Evolutionary conservation across 2,113 vertebrate species (phyloP).

Genomic region (Xiphias gladius): DNA sequence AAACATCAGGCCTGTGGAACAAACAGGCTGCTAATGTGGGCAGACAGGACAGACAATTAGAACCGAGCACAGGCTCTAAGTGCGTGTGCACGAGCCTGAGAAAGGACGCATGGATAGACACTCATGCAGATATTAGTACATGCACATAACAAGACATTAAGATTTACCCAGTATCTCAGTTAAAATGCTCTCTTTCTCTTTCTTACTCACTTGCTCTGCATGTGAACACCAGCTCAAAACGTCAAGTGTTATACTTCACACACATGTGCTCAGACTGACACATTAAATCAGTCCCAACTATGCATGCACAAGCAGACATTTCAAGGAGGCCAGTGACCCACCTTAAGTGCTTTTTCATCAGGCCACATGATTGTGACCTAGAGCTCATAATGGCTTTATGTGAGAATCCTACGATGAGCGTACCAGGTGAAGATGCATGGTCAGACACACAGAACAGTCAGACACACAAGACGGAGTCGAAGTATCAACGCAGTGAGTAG

Average conservation of each 20-base stretch:
- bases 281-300: neutral
- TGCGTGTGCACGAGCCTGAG: constrained; percentile 15
- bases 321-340: constrained; percentile 28
- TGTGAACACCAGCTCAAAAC: neutral
- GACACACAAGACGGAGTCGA: neutral
- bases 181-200: too few species aligned
- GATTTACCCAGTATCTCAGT: neutral
- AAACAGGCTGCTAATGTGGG: constrained; percentile 73
- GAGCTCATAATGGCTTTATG: constrained; percentile 1
- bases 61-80: constrained; percentile 48
- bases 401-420: neutral
- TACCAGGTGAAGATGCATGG: neutral
- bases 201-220: neutral
- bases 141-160: constrained; percentile 3
- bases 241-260: neutral
- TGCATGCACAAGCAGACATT: constrained; percentile 13
- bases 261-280: constrained; percentile 9
- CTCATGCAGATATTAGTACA: constrained; percentile 10
- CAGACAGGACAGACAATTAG: constrained; percentile 75
- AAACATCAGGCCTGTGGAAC: constrained; percentile 72
- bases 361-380: constrained; percentile 37
- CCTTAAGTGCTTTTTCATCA: constrained; percentile 22
- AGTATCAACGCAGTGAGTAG: neutral
- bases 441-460: neutral
- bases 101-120: constrained; percentile 11